phyloP scores from a whole-genome alignment of 2,888 invertebrate species.

The Tipula unca region DNA sequence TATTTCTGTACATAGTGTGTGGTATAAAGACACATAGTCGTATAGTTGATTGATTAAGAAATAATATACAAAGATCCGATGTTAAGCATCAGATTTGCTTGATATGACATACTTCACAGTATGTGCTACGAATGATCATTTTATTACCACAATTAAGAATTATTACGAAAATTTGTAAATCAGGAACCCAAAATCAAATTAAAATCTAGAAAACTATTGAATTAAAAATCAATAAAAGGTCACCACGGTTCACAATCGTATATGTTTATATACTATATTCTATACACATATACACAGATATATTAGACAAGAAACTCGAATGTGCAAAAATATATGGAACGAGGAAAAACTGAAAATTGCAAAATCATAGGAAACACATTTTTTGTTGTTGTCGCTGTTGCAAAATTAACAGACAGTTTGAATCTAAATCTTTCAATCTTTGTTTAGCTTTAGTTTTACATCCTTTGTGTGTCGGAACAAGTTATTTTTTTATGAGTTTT shows the following conservation, averaged over 20 bases:
- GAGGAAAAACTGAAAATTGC: not conserved
- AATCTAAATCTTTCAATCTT: not conserved
- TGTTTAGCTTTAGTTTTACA: not conserved
- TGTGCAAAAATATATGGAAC: not conserved
- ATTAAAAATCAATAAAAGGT: not conserved
- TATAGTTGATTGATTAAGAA: no score
- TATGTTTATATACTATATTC: not conserved
- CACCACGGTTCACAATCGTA: not conserved
- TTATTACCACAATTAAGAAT: no score
- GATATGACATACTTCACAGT: no score
- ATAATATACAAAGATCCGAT: no score
- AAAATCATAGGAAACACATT: not conserved
- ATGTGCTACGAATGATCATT: no score
- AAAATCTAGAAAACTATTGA: not conserved
- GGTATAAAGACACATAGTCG: no score
- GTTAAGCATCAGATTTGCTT: no score
- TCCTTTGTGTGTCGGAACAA: not conserved
- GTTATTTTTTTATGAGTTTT: not conserved
- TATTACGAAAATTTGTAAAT: no score
- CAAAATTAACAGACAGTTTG: not conserved
- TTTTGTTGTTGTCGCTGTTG: not conserved
- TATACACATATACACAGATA: not conserved
- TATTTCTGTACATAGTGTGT: no score
- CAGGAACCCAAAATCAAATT: not conserved
- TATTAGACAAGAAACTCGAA: not conserved